phyloP scores from a whole-genome alignment of 2,797 vertebrate genomes.

The Gadopsis bispinosus region DNA sequence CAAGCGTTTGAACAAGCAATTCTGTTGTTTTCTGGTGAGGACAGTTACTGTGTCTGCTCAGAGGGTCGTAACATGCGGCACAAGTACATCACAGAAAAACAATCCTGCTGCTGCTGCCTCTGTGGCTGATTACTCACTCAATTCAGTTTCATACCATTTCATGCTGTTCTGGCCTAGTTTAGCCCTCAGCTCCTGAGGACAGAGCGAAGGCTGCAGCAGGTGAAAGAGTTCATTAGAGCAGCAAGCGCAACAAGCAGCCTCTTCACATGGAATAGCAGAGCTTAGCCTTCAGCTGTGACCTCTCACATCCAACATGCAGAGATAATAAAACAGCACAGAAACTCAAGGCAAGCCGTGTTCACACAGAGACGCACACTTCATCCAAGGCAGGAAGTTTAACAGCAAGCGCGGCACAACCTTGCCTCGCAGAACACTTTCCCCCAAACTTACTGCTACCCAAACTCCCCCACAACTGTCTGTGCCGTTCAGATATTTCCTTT shows the following conservation, averaged over 20 bases:
- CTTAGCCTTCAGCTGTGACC: constrained; percentile 80
- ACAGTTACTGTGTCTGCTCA: constrained; percentile 25
- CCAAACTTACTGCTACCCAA: constrained; percentile 35
- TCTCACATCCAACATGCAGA: constrained; percentile 71
- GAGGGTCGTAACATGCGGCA: constrained; percentile 40
- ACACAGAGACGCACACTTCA: constrained; percentile 33
- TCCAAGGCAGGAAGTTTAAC: constrained; percentile 53
- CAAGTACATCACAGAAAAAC: constrained; percentile 50
- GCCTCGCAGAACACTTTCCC: constrained; percentile 48
- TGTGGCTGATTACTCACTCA: constrained; percentile 66
- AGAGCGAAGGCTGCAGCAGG: constrained; percentile 69
- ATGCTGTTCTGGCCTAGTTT: constrained; percentile 46
- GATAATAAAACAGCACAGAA: constrained; percentile 62
- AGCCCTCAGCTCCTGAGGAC: constrained; percentile 60
- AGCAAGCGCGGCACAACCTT: constrained; percentile 46
- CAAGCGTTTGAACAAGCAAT: constrained; percentile 32
- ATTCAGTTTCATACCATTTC: constrained; percentile 58
- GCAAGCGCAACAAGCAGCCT: constrained; percentile 72
- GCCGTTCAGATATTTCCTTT: constrained; percentile 58
- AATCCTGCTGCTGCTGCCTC: constrained; percentile 27
- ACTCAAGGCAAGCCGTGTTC: constrained; percentile 56
- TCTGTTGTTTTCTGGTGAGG: constrained; percentile 31
- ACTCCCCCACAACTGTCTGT: constrained; percentile 17
- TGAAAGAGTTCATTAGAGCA: constrained; percentile 76
- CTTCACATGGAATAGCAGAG: constrained; percentile 73